These are phyloP conservation scores for Amphiura filiformis DNA, from an alignment of 35 echinoderm and acorn worm species.

Conservation along the genomic window DNA sequence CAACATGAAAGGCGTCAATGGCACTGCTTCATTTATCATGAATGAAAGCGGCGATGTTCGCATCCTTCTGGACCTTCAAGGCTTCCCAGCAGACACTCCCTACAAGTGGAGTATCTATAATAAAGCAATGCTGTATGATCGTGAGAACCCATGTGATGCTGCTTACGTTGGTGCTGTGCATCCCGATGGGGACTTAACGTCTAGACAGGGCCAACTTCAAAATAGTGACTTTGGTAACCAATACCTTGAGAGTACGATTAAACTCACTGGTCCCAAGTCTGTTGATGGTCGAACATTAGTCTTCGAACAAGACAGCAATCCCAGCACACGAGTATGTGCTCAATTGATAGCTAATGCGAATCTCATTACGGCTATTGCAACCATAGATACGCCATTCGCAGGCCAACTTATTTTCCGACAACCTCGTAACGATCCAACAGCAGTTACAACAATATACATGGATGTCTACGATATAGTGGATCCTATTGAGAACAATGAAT, in stretches of 20 bases:
- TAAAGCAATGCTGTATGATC: neutral
- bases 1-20: neutral
- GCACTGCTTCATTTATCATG: neutral
- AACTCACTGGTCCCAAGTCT: constrained; percentile 24
- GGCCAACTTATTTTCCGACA: constrained; percentile 81
- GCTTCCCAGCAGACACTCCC: neutral
- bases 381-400: constrained; percentile 65
- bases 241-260: constrained; percentile 14
- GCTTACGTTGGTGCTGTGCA: neutral
- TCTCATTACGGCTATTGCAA: constrained; percentile 70
- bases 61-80: neutral
- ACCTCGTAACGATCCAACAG: neutral
- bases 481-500: constrained; percentile 22
- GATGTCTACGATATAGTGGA: constrained; percentile 54
- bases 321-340: constrained; percentile 34
- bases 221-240: no score
- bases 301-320: neutral
- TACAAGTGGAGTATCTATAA: neutral
- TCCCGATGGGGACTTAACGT: neutral
- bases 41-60: neutral
- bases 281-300: constrained; percentile 68
- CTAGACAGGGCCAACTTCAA: neutral
- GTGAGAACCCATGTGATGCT: neutral
- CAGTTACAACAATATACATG: constrained; percentile 61
- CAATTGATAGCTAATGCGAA: constrained; percentile 45